These are phyloP conservation scores for Andricus grossulariae DNA, from an alignment of 1,140 invertebrate species.

Conservation along the genomic window DNA sequence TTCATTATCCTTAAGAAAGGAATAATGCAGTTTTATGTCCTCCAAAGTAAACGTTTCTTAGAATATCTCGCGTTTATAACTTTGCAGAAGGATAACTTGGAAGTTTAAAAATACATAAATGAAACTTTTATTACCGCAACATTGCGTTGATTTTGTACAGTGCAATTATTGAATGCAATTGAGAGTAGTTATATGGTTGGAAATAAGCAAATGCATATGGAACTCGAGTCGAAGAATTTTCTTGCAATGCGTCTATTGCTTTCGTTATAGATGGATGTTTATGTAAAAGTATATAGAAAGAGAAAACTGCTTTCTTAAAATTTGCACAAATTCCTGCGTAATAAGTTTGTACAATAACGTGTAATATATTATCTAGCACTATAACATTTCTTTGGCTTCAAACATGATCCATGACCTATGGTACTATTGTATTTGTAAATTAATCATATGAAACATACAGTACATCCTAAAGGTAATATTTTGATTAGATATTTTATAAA, in stretches of 20 bases:
- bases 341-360: neutral
- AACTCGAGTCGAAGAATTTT: conserved; percentile 20
- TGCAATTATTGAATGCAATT: conserved; percentile 6
- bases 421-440: too few relatives aligned
- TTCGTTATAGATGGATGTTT: conserved; percentile 6
- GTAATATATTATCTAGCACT: neutral
- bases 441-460: too few relatives aligned
- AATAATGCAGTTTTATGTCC: conserved; percentile 6
- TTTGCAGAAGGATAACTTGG: neutral
- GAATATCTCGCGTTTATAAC: neutral
- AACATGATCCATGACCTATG: neutral
- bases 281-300: conserved; percentile 9
- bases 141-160: too few relatives aligned
- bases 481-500: too few relatives aligned
- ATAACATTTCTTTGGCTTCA: neutral
- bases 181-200: neutral
- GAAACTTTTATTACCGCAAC: neutral
- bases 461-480: too few relatives aligned
- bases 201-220: neutral
- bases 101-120: too few relatives aligned
- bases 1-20: conserved; percentile 5
- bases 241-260: neutral
- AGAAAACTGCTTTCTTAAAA: conserved; percentile 23
- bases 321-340: conserved; percentile 19
- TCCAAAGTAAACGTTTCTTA: neutral